Evolutionary conservation across 23 tunicate genomes (phyloP), one percentile per base, ranked within the genome.

Genomic region (Phallusia fumigata): DNA sequence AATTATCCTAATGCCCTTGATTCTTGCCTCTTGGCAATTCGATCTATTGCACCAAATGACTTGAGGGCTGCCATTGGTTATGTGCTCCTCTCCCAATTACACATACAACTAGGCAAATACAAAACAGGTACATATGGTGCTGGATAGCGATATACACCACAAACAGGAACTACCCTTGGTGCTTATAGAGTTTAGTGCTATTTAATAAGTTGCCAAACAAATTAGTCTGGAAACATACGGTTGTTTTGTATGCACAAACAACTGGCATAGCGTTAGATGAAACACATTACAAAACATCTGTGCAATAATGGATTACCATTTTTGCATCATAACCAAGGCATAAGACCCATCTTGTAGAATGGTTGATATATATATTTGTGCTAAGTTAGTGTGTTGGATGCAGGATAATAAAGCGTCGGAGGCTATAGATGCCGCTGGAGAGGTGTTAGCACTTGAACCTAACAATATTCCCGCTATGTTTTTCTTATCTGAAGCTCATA

Each of bases 401-500:
- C 85, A 82, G 86, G 91, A 58, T 16, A 82, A 82, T 76, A 82
- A 76, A 34, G 65, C 84, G 19, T 30, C 75, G n/a, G 88, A 92
- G 53, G 89, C 90, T 19, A 34, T 93, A 15, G 72, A 49, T 34
- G 83, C 84, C 47, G 77, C 84, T 40, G 65, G 84, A 22, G 86
- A 84, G 10, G 97, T 87, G 30, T 72, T 87, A 18, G 53, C 47
- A 31, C 30, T 84, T 0, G 93, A 93, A 53, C 18, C 77, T 0
- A 21, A 35, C 21, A 58, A 58, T 79, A 88, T 93, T 35, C 98
- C 98, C 19, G 93, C 98, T 31, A 65, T 84, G 18, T 18, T 93
- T 30, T 75, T 88, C 6, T 32, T 81, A 26, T 93, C 93, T 49
- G 98, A 93, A 51, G 88, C 91, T 33, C 76, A 81, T 73, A 88